Conservation (phyloP, 1,140 invertebrate genomes). For the Bathynomus jamesi region DNA sequence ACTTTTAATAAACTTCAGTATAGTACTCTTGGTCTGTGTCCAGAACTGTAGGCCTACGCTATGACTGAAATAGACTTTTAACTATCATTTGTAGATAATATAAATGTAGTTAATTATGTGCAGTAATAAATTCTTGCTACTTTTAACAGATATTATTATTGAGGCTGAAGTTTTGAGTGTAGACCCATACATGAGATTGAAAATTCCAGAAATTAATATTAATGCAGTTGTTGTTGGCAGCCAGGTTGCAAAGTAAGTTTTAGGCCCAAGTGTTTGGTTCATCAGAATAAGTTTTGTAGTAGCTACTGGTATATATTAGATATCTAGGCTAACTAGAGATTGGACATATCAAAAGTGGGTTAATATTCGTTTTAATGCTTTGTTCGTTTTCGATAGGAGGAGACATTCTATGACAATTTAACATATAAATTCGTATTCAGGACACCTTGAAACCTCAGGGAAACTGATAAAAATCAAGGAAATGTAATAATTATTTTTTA, state of each 20-base stretch:
- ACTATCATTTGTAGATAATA: not conserved
- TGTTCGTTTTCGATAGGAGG: too few relatives aligned
- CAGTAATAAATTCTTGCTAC: too few relatives aligned
- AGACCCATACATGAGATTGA: slow-evolving; percentile 31
- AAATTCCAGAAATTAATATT: slow-evolving; percentile 1
- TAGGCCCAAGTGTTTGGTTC: not conserved
- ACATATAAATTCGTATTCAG: too few relatives aligned
- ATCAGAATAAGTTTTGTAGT: not conserved
- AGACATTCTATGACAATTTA: too few relatives aligned
- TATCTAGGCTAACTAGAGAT: slow-evolving; percentile 22
- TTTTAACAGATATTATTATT: slow-evolving; percentile 5
- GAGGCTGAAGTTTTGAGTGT: slow-evolving; percentile 30
- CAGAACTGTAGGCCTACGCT: not conserved
- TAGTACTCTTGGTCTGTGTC: too few relatives aligned
- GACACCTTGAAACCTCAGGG: too few relatives aligned
- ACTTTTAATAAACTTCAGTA: too few relatives aligned
- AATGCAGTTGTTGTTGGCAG: slow-evolving; percentile 13
- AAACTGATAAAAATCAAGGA: too few relatives aligned
- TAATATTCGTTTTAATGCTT: too few relatives aligned
- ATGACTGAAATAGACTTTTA: not conserved
- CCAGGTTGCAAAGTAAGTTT: slow-evolving; percentile 20
- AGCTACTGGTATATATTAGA: not conserved
- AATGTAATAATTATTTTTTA: too few relatives aligned
- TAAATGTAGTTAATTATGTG: not conserved
- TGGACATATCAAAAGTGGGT: too few relatives aligned